A percentile compares a stretch with the other conserved stretches of the same genome.
These are phyloP conservation scores for Antrozous pallidus DNA, from an alignment of 2,797 vertebrate species.

Conservation along the genomic window DNA sequence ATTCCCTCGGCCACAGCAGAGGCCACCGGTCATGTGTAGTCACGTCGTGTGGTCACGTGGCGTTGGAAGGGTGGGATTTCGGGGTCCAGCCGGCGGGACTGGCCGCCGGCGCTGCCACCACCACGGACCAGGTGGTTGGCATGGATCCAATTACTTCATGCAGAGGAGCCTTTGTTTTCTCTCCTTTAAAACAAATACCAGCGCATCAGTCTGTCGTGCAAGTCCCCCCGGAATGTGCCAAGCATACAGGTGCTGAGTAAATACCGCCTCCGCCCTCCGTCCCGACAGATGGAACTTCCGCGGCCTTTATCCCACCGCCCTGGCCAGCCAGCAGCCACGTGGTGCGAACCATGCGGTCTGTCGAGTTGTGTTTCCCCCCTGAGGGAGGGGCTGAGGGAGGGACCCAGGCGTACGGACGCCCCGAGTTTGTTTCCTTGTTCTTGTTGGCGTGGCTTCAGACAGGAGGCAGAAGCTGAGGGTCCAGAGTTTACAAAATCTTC, in stretches of 20 bases:
- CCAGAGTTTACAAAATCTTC: not conserved
- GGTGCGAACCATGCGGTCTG: not conserved
- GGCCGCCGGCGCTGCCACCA: not conserved
- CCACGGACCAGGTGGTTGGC: too few species aligned
- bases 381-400: too few species aligned
- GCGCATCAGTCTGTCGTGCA: not conserved
- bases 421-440: not conserved
- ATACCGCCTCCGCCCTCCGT: not conserved
- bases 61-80: rapidly evolving
- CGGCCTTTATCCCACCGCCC: rapidly evolving
- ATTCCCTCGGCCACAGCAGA: not conserved
- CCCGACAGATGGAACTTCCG: not conserved
- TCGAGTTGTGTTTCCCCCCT: not conserved
- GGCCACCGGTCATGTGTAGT: too few species aligned
- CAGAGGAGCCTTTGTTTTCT: not conserved
- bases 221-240: not conserved
- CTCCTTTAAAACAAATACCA: not conserved
- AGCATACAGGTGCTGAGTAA: not conserved
- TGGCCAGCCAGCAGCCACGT: rapidly evolving
- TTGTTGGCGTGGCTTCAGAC: not conserved
- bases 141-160: not conserved
- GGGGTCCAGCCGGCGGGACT: not conserved
- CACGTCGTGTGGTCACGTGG: rapidly evolving
- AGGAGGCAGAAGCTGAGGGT: not conserved
- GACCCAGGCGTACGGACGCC: too few species aligned